Conservation (phyloP, 2,888 invertebrate genomes). For the Noctuana brunneofusca region DNA sequence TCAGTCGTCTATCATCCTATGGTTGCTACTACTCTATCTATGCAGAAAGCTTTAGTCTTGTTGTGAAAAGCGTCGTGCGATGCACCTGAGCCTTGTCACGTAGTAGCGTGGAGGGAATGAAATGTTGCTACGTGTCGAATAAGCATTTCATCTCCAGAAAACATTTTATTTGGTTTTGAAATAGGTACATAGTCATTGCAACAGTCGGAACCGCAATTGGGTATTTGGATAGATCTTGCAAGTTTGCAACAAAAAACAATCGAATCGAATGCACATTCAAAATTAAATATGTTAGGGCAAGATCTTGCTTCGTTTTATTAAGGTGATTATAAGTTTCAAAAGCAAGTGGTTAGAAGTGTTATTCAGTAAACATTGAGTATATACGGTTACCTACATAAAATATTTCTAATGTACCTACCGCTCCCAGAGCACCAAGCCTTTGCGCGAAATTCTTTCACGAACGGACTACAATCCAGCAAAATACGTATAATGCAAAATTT, state of each 20-base stretch:
- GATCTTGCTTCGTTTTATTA: no score
- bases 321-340: no score
- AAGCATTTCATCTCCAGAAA: neutral
- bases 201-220: neutral
- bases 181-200: neutral
- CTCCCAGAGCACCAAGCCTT: no score
- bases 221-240: neutral
- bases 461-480: conserved; percentile 14
- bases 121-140: conserved; percentile 6
- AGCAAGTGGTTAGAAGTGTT: no score
- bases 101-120: conserved; percentile 1
- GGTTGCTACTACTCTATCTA: no score
- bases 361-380: no score
- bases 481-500: conserved; percentile 19
- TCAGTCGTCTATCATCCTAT: no score
- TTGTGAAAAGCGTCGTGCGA: neutral
- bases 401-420: no score
- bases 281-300: no score
- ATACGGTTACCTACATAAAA: no score
- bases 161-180: neutral
- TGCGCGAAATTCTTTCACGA: neutral
- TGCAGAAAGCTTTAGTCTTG: neutral
- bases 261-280: neutral
- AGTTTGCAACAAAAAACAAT: neutral
- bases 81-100: conserved; percentile 12